Base-by-base conservation (phyloP, 2,888 invertebrate genomes). In the Papilio gigon region DNA sequence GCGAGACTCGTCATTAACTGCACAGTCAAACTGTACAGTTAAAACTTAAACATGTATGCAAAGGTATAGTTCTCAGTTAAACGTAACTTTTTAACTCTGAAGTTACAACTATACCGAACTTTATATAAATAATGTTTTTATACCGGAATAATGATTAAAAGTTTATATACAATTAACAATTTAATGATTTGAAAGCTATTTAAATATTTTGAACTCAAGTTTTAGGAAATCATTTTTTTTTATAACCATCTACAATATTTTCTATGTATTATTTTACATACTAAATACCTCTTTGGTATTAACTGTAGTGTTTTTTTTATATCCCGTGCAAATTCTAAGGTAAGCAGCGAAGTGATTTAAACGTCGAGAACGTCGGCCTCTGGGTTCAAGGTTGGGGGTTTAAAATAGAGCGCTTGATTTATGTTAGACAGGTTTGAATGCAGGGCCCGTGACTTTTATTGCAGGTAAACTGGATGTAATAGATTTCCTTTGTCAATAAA, bases 401-500 rank as follows among this genome's bases (percentile, higher is more conserved):
- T 61, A 61, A 67, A 67, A 67, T 67, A 67, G 61, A 62, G 40
- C 50, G 22, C 37, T 37, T 40, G 67, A 60, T 67, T 61, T 67
- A 67, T 53, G 25, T 37, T 50, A 50, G 60, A 67, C 37, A 22
- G 20, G 61, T 67, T 37, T 27, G 50, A 61, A 30, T 25, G 61
- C 12, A 37, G 22, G 11, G 53, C 20, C 42, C 14, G 25, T 61
- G 40, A 40, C 42, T 22, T 66, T 59, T 44, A 60, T 37, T 62
- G 33, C 22, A 44, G 0, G 9, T 42, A 44, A 33, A 12, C 5
- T 60, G 17, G 11, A 27, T 6, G 33, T 47, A 50, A 47, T 47
- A 35, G 17, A 63, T 47, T 17, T 42, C 4, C n/a, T 12, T 44
- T 42, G 3, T 20, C 9, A 61, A 20, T 8, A 35, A 35, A 33